A percentile compares a stretch with the other conserved stretches of the same genome.
Evolutionary conservation across 2,113 vertebrate species (phyloP).

Genomic region (Centropristis striata): DNA sequence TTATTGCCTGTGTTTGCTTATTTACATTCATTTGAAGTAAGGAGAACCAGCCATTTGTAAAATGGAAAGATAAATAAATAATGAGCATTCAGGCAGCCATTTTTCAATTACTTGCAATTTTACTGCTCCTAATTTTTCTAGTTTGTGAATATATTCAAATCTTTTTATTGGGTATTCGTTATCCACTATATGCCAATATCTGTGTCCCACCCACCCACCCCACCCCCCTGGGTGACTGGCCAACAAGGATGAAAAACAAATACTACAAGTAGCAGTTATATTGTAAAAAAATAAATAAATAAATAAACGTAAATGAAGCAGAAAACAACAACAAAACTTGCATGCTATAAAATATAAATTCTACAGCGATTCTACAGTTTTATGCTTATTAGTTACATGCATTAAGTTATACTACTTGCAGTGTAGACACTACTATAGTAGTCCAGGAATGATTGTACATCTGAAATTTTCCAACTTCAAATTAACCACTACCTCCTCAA

Average conservation of each 20-base stretch:
- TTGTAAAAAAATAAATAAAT: background rate
- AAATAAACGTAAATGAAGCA: background rate
- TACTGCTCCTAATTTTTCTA: no score
- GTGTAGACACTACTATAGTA: background rate
- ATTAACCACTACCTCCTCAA: background rate
- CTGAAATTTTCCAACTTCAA: background rate
- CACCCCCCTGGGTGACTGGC: no score
- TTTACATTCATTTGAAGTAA: background rate
- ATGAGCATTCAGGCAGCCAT: slow-evolving; percentile 11
- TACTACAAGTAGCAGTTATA: no score
- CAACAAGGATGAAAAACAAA: no score
- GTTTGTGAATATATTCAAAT: background rate
- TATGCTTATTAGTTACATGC: background rate
- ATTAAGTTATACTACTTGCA: background rate
- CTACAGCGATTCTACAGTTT: background rate
- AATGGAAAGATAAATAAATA: slow-evolving; percentile 10
- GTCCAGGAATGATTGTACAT: background rate
- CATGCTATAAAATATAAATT: background rate
- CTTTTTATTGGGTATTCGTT: background rate
- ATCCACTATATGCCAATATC: background rate
- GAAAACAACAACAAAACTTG: no score
- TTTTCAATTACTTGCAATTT: background rate
- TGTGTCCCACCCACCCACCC: background rate
- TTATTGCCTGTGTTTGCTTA: background rate
- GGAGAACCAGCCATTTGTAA: background rate